Evolutionary conservation across 2,888 invertebrate species (phyloP).

Genomic region (Seira sanloemensis): DNA sequence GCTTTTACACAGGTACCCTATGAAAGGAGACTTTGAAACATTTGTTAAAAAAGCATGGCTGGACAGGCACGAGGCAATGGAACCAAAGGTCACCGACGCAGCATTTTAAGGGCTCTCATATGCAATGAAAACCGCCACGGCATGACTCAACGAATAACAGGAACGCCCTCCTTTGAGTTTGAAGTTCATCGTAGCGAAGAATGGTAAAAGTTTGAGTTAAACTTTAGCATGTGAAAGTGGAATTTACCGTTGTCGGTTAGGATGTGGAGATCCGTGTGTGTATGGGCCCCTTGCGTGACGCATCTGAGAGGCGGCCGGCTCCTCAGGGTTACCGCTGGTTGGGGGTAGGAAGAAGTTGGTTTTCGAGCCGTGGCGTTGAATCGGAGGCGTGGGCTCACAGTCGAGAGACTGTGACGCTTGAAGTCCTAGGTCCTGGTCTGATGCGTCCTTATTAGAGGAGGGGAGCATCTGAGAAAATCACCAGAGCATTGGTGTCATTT

Average conservation of each 20-base stretch:
- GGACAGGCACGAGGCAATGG: no score
- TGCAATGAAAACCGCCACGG: no score
- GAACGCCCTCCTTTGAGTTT: no score
- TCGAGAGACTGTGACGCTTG: constrained; percentile 93
- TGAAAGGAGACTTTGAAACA: no score
- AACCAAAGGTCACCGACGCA: no score
- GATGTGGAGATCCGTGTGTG: constrained; percentile 87
- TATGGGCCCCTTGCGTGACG: constrained; percentile 79
- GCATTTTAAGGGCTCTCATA: no score
- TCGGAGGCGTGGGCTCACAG: constrained; percentile 92
- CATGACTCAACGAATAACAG: no score
- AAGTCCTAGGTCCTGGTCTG: constrained; percentile 91
- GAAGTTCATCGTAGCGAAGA: no score
- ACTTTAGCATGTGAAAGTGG: no score
- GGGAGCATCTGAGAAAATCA: constrained; percentile 69
- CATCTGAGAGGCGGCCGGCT: constrained; percentile 63
- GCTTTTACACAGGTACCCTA: no score
- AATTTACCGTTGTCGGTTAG: constrained; percentile 81
- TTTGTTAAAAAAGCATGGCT: no score
- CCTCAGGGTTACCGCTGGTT: constrained; percentile 75
- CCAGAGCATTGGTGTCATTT: not conserved
- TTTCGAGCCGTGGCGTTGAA: constrained; percentile 90
- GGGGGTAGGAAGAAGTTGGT: constrained; percentile 91
- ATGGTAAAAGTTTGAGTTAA: no score
- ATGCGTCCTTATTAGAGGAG: constrained; percentile 67